Base-by-base conservation (phyloP, 2,113 vertebrate species). In the Colaptes auratus region DNA sequence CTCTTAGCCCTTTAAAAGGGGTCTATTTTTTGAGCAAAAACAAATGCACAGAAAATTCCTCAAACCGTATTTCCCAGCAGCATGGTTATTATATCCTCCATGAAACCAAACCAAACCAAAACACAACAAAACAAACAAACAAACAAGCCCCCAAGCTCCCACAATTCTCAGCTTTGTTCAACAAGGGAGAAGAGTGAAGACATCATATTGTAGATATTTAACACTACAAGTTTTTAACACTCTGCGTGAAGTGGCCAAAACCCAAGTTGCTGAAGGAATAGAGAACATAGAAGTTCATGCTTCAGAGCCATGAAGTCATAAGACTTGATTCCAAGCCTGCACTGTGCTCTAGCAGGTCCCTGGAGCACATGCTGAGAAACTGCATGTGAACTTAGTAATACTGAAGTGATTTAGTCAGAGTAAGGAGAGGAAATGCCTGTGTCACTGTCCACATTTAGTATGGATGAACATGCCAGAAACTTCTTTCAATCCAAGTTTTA, bases 401-500 rank as follows among this genome's bases (percentile, higher is more conserved):
- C 1, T 52, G 61, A 82, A 91, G 58, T 63, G 85, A 91, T 94
- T 86, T 86, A 90, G 86, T 48, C 0, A 0, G 82, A 88, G 42
- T 15, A 30, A 63, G 31, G 52, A 85, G 72, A 80, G 72, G 88
- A 94, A 96, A 91, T 95, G 86, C 61, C 73, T 88, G 21, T 90
- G 73, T 91, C 90, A 67, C 76, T 86, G 69, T 67, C 71, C 61
- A 39, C 9, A 52, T 88, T 73, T 69, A 50, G 67, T 46, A 55
- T 1, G 2, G 82, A 85, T 24, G 60, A 90, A 28, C 73, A 21
- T 16, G 88, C 73, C 90, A 94, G 65, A 81, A 65, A 60, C 90
- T 94, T 53, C 61, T 56, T 88, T 60, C 61, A 95, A 79, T 53
- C 90, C 95, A 88, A 93, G 69, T 93, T 93, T 92, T 93, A 58